phyloP scores from a whole-genome alignment of 1,140 invertebrate genomes.

The Leguminivora glycinivorella region DNA sequence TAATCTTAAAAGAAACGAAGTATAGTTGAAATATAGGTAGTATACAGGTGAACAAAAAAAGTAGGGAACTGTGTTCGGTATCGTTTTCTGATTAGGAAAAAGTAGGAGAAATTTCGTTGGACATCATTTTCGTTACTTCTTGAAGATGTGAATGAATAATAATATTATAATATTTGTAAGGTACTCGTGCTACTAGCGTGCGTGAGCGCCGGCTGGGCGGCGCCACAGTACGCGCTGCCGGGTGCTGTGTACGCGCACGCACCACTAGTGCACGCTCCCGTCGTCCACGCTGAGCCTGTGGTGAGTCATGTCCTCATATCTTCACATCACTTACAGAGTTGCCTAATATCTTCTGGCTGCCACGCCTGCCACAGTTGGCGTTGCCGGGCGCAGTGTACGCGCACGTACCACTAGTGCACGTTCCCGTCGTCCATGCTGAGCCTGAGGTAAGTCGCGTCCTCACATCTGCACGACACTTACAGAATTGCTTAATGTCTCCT shows the following conservation, averaged over 20 bases:
- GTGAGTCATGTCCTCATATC: slow-evolving; percentile 49
- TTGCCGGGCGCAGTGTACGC: slow-evolving; percentile 38
- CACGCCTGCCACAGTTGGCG: slow-evolving; percentile 47
- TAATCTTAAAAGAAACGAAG: no score
- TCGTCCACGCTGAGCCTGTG: slow-evolving; percentile 50
- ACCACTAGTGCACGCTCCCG: slow-evolving; percentile 32
- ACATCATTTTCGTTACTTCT: no score
- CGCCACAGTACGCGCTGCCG: slow-evolving; percentile 44
- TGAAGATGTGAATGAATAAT: no score
- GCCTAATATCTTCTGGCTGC: no score
- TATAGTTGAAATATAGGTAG: no score
- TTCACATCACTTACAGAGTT: no score
- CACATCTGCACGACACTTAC: no score
- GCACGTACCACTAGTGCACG: slow-evolving; percentile 37
- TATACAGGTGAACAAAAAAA: no score
- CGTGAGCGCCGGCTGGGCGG: slow-evolving; percentile 43
- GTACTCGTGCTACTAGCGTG: slow-evolving; percentile 48
- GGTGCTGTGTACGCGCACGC: slow-evolving; percentile 40
- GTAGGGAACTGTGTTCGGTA: no score
- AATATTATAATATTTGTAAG: slow-evolving; percentile 35
- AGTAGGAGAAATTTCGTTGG: no score
- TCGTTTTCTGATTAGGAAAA: no score
- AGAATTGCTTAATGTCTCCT: no score
- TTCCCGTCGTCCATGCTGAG: slow-evolving; percentile 42
- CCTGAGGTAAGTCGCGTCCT: slow-evolving; percentile 51